Evolutionary conservation across 1,140 invertebrate species (phyloP), one percentile per base, ranked within the genome.

Genomic region (Archegozetes longisetosus): DNA sequence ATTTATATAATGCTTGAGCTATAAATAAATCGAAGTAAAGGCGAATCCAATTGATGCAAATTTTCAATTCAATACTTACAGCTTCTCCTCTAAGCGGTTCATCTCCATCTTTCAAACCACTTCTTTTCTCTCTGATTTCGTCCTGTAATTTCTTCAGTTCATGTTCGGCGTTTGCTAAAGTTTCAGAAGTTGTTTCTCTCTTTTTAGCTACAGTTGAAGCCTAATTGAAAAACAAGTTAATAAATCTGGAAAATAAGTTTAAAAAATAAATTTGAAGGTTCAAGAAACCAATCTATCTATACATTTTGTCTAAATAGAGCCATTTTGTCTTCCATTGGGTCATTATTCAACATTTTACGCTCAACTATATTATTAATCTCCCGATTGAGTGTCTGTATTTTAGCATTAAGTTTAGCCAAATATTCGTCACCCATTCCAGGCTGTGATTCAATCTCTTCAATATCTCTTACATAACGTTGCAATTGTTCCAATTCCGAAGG

Each of bases 221-320:
- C 32, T 40, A 9, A 17, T 9, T 9, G 17, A 9, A 9, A 40
- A 40, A 40, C 17, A 17, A 40, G 17, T 40, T 9, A 40, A 40
- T 40, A 40, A 40, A 40, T 40, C 17, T 40, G 17, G 17, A 40
- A 40, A 9, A 40, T 40, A 40, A 40, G 17, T 40, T 9, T 40
- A 40, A 40, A 9, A 40, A 40, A 40, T 40, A 40, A 40, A 40
- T 40, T n/a, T n/a, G n/a, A n/a, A n/a, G n/a, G n/a, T n/a, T n/a
- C n/a, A n/a, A n/a, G n/a, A n/a, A n/a, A n/a, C n/a, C n/a, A n/a
- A n/a, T n/a, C n/a, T n/a, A n/a, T n/a, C n/a, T 57, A 46, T 61
- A 74, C 74, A 73, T 90, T 86, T 67, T 91, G 86, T 46, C 85
- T 76, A 68, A 87, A 89, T 26, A 87, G 81, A 3, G 82, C 80